Evolutionary conservation across 2,113 vertebrate genomes (phyloP).

Genomic region (Hippoglossus stenolepis): DNA sequence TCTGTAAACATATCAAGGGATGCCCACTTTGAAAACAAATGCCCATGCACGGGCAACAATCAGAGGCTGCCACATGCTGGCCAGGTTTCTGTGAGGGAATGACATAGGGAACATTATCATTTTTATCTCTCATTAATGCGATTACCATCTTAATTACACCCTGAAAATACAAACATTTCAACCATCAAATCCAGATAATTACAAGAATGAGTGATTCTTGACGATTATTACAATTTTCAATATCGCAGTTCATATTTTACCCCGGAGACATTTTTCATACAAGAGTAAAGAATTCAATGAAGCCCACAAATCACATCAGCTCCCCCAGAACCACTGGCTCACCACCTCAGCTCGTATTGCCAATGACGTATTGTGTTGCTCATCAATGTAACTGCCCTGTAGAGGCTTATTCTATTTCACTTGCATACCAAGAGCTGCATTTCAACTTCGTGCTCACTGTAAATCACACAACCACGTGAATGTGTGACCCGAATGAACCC

Average conservation of each 20-base stretch:
- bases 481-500: constrained; percentile 47
- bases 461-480: constrained; percentile 48
- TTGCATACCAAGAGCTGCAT: constrained; percentile 30
- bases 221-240: not conserved
- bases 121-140: not conserved
- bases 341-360: not conserved
- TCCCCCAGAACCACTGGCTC: constrained; percentile 16
- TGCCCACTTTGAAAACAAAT: constrained; percentile 52
- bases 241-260: not conserved
- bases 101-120: not conserved
- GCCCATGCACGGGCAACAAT: constrained; percentile 44
- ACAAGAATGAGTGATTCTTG: not conserved
- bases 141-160: not conserved
- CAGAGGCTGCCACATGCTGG: not conserved
- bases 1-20: constrained; percentile 64
- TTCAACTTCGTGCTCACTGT: constrained; percentile 35
- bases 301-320: constrained; percentile 5
- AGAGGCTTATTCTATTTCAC: constrained; percentile 19
- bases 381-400: constrained; percentile 24
- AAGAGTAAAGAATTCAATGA: not conserved
- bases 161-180: not conserved
- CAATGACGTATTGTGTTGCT: constrained; percentile 10
- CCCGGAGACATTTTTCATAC: not conserved
- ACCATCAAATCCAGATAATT: not conserved
- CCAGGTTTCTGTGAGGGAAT: not conserved